Evolutionary conservation across 2,797 vertebrate species (phyloP).

Genomic region (Moxostoma hubbsi): DNA sequence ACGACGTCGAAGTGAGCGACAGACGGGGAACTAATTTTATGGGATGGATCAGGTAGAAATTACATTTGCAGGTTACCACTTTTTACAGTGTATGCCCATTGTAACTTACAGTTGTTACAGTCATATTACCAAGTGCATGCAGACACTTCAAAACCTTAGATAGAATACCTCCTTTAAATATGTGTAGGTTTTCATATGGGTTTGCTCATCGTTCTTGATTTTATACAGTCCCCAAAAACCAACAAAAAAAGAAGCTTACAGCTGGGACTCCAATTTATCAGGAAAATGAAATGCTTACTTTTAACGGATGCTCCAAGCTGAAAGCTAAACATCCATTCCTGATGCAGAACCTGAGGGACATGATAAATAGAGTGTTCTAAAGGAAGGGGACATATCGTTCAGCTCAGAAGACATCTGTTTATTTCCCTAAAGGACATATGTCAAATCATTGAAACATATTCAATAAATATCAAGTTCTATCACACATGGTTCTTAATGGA

Average conservation of each 20-base stretch:
- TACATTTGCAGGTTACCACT: background rate
- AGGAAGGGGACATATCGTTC: slow-evolving; percentile 62
- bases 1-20: too few relatives aligned
- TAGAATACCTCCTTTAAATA: background rate
- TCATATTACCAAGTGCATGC: background rate
- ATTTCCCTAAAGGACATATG: slow-evolving; percentile 67
- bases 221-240: slow-evolving; percentile 5
- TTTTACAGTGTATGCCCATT: background rate
- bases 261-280: slow-evolving; percentile 8
- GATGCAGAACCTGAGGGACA: slow-evolving; percentile 54
- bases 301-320: slow-evolving; percentile 63
- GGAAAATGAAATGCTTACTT: slow-evolving; percentile 14
- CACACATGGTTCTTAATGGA: slow-evolving; percentile 29
- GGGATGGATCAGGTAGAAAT: too few relatives aligned
- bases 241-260: slow-evolving; percentile 15
- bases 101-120: background rate
- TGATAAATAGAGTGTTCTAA: slow-evolving; percentile 70
- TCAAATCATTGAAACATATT: slow-evolving; percentile 65
- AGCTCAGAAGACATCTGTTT: slow-evolving; percentile 65
- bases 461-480: slow-evolving; percentile 64
- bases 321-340: slow-evolving; percentile 55
- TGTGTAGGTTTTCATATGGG: background rate
- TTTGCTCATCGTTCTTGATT: background rate
- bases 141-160: background rate
- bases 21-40: too few relatives aligned